Evolutionary conservation across 37 sponge, comb jelly and placozoan species (phyloP).

Genomic region (Amphimedon queenslandica): DNA sequence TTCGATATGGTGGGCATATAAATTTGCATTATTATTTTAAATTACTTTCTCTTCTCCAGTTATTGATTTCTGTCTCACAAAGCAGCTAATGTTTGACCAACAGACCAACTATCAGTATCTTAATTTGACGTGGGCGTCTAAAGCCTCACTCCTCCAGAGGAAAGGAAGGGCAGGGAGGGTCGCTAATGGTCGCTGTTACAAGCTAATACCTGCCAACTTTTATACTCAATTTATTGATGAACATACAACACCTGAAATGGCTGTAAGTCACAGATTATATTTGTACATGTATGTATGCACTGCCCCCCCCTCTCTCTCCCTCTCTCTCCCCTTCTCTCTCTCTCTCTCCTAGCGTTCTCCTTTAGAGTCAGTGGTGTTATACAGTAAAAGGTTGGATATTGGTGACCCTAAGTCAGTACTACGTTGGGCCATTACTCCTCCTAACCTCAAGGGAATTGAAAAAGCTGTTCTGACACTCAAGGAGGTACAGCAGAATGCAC

Average conservation of each 20-base stretch:
- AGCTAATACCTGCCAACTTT: conserved; percentile 70
- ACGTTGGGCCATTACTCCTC: conserved; percentile 79
- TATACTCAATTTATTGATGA: conserved; percentile 27
- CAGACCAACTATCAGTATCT: conserved; percentile 76
- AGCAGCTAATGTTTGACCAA: conserved; percentile 82
- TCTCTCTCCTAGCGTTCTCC: conserved; percentile 57
- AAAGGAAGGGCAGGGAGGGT: conserved; percentile 95
- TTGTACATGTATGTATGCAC: too few relatives aligned
- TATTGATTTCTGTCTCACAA: conserved; percentile 94
- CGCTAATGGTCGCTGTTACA: conserved; percentile 76
- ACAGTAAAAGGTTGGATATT: conserved; percentile 79
- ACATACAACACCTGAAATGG: conserved; percentile 85
- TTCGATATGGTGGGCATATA: conserved; percentile 81
- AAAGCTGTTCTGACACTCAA: conserved; percentile 80
- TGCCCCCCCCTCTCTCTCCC: too few relatives aligned
- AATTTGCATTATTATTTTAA: neutral
- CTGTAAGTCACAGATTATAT: conserved; percentile 30
- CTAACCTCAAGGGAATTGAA: conserved; percentile 70
- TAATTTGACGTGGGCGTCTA: conserved; percentile 74
- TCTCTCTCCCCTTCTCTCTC: too few relatives aligned
- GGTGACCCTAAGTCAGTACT: conserved; percentile 85
- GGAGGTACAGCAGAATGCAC: conserved; percentile 44
- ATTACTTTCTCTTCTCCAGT: conserved; percentile 23
- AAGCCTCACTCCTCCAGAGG: conserved; percentile 83
- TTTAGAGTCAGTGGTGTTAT: conserved; percentile 72